A percentile compares a stretch with the other conserved stretches of the same genome.
Evolutionary conservation across 1,140 invertebrate genomes (phyloP).

Genomic region (Sesamia nonagrioides): DNA sequence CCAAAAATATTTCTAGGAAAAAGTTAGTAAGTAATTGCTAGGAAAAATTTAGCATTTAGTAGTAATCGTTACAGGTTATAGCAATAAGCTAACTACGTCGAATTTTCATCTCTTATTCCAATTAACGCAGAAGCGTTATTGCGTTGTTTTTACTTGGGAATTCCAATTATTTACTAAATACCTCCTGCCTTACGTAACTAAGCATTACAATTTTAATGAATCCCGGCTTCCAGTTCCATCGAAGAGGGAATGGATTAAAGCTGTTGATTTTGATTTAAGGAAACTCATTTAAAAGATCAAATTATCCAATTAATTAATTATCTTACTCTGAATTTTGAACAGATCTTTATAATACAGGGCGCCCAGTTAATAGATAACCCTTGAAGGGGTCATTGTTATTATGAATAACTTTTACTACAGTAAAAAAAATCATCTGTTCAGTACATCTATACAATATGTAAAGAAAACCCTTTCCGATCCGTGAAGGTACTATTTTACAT

Average conservation of each 20-base stretch:
- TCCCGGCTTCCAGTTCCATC: neutral
- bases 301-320: neutral
- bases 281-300: constrained; percentile 2
- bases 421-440: too few species aligned
- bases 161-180: constrained; percentile 6
- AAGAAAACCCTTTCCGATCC: too few species aligned
- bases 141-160: neutral
- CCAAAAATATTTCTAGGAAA: too few species aligned
- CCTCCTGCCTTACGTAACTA: neutral
- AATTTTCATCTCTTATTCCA: neutral
- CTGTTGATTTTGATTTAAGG: neutral
- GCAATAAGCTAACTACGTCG: too few species aligned
- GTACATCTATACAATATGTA: too few species aligned
- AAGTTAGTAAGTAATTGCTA: too few species aligned
- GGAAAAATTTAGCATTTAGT: too few species aligned
- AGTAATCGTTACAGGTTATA: too few species aligned
- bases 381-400: too few species aligned
- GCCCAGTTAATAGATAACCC: too few species aligned
- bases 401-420: too few species aligned
- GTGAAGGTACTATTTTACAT: too few species aligned
- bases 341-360: neutral
- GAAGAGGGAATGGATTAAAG: neutral
- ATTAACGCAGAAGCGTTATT: neutral
- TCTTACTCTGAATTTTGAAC: neutral
- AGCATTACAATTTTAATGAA: constrained; percentile 23